Conservation (phyloP, 2,888 invertebrate species). For the Drosophila vallismaia region DNA sequence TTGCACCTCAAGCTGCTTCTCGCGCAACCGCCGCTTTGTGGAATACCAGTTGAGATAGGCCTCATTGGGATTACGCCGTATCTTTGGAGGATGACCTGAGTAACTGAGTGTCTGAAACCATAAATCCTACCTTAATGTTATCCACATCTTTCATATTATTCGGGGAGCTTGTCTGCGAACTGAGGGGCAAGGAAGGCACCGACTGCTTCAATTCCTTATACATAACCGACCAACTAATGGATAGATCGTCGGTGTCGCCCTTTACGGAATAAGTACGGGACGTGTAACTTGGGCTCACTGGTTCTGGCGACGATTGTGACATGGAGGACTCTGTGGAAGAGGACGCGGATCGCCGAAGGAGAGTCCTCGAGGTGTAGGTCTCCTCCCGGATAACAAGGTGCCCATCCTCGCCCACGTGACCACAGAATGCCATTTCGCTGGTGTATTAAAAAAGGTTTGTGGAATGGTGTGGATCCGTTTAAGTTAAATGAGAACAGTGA, state of each 20-base stretch:
- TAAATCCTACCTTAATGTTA: conserved; percentile 19
- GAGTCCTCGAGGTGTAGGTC: conserved; percentile 8
- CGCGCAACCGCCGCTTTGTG: conserved; percentile 67
- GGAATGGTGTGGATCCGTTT: conserved; percentile 16
- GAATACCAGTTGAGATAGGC: conserved; percentile 81
- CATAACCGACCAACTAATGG: conserved; percentile 42
- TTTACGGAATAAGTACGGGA: not conserved
- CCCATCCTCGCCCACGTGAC: conserved; percentile 35
- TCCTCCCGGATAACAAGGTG: conserved; percentile 41
- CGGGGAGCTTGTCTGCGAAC: conserved; percentile 27
- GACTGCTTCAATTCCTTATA: conserved; percentile 31
- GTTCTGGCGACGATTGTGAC: conserved; percentile 12
- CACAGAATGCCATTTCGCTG: conserved; percentile 52
- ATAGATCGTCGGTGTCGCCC: not conserved
- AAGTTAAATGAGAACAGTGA: not conserved
- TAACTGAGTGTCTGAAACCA: not conserved
- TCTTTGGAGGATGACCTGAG: not conserved
- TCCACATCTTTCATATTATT: conserved; percentile 36
- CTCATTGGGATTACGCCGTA: conserved; percentile 55
- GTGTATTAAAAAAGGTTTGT: not conserved
- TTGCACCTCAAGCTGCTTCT: conserved; percentile 6
- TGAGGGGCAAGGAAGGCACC: conserved; percentile 73
- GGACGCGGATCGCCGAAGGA: conserved; percentile 9
- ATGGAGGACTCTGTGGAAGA: not conserved
- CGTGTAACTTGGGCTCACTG: not conserved